Evolutionary conservation across 92 coral and sea anemone species (phyloP).

Genomic region (Anthopleura xanthogrammica): DNA sequence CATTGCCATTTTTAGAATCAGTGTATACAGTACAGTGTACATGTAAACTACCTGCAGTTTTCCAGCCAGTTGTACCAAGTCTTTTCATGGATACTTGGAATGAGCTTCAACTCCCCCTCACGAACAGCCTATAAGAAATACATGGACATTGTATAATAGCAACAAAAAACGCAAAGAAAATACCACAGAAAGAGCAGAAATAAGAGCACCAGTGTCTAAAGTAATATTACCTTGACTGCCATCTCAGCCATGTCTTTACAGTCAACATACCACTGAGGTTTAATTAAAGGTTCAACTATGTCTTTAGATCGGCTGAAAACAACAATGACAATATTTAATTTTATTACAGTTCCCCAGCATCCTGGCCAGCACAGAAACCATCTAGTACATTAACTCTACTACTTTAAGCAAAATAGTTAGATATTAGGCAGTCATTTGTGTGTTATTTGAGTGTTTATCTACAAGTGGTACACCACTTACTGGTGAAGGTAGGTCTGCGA

Average conservation of each 20-base stretch:
- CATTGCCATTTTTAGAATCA: no score
- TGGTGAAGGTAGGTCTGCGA: no score
- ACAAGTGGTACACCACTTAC: no score
- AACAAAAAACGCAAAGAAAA: background rate
- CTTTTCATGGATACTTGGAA: slow-evolving; percentile 87
- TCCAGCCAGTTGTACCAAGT: slow-evolving; percentile 94
- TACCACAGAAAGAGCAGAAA: background rate
- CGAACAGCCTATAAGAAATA: slow-evolving; percentile 71
- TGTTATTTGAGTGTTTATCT: no score
- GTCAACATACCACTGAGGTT: slow-evolving; percentile 99
- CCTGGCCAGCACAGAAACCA: no score
- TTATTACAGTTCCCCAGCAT: no score
- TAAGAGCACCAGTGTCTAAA: background rate
- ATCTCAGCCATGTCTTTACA: slow-evolving; percentile 96
- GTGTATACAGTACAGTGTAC: no score
- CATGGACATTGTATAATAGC: background rate
- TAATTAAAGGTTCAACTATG: slow-evolving; percentile 96
- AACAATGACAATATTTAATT: background rate
- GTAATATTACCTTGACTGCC: slow-evolving; percentile 79
- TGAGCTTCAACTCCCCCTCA: slow-evolving; percentile 83
- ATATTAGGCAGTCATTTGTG: no score
- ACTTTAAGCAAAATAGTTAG: no score
- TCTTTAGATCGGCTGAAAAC: slow-evolving; percentile 91
- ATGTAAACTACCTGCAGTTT: slow-evolving; percentile 83
- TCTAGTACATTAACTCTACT: no score